phyloP scores from a whole-genome alignment of 2,797 vertebrate species.

The Tiaroga cobitis region DNA sequence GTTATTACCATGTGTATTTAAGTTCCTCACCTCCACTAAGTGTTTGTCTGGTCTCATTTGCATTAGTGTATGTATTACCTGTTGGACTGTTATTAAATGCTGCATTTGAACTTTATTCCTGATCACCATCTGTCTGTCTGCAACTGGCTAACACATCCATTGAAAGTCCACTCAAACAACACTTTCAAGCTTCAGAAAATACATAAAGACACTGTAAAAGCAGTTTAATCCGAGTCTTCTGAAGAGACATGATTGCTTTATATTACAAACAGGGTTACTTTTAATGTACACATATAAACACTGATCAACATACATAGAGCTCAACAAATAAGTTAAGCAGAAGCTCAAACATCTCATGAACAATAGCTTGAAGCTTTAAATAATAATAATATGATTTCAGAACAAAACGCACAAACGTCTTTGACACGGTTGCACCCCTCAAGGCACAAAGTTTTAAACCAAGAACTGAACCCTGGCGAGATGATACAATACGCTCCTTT shows the following conservation, averaged over 20 bases:
- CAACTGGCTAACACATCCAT: too few species aligned
- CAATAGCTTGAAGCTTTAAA: not conserved
- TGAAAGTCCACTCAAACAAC: not conserved
- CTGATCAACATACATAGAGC: not conserved
- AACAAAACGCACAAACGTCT: not conserved
- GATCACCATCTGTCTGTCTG: too few species aligned
- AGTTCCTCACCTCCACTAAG: too few species aligned
- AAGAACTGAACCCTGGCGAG: too few species aligned
- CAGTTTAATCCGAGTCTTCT: not conserved
- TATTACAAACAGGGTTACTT: not conserved
- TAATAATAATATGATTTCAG: slow-evolving; percentile 1
- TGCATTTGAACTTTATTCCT: too few species aligned
- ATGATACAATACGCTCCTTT: too few species aligned
- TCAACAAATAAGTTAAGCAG: not conserved
- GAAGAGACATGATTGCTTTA: not conserved
- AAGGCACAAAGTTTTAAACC: too few species aligned
- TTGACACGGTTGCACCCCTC: too few species aligned
- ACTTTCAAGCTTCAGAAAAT: not conserved
- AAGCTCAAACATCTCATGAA: not conserved
- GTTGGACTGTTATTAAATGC: too few species aligned
- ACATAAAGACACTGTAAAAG: not conserved
- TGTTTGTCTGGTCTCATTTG: too few species aligned
- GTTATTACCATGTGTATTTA: too few species aligned
- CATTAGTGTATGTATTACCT: too few species aligned
- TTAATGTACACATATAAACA: not conserved